Conservation (phyloP, 2,888 invertebrate genomes). For the Tanypteryx hageni region DNA sequence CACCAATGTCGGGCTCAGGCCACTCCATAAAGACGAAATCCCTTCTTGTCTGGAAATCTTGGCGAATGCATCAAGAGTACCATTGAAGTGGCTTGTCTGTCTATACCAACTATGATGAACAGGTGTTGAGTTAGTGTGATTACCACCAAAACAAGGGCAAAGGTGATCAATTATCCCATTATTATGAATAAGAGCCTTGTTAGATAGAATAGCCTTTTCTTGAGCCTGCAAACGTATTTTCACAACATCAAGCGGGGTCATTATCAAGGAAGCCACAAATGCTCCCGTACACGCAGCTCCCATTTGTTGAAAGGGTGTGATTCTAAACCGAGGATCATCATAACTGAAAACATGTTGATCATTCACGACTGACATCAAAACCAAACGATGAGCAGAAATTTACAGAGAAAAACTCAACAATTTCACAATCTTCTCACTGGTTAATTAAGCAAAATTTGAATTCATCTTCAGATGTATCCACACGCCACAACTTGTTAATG, state of each 20-base stretch:
- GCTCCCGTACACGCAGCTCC: slow-evolving; percentile 92
- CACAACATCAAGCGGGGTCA: slow-evolving; percentile 99
- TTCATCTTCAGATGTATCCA: neutral
- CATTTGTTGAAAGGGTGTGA: slow-evolving; percentile 89
- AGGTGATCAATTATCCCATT: slow-evolving; percentile 99
- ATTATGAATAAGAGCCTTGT: slow-evolving; percentile 96
- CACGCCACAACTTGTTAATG: neutral
- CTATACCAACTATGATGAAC: slow-evolving; percentile 78
- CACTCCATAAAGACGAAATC: slow-evolving; percentile 95
- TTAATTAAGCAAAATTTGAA: neutral
- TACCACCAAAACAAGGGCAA: slow-evolving; percentile 85
- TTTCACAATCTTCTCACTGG: neutral
- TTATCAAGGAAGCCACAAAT: slow-evolving; percentile 92
- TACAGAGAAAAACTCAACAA: neutral
- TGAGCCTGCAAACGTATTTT: slow-evolving; percentile 98
- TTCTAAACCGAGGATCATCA: slow-evolving; percentile 87
- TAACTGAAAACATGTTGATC: neutral
- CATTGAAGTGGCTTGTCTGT: slow-evolving; percentile 83
- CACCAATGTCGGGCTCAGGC: slow-evolving; percentile 95
- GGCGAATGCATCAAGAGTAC: slow-evolving; percentile 89
- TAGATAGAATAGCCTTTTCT: slow-evolving; percentile 87
- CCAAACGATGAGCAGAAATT: neutral
- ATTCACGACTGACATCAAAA: slow-evolving; percentile 41
- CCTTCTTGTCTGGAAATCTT: slow-evolving; percentile 96
- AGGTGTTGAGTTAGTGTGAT: slow-evolving; percentile 70